Evolutionary conservation across 2,888 invertebrate genomes (phyloP), one percentile per base, ranked within the genome.

Genomic region (Chromoteleia sp.): DNA sequence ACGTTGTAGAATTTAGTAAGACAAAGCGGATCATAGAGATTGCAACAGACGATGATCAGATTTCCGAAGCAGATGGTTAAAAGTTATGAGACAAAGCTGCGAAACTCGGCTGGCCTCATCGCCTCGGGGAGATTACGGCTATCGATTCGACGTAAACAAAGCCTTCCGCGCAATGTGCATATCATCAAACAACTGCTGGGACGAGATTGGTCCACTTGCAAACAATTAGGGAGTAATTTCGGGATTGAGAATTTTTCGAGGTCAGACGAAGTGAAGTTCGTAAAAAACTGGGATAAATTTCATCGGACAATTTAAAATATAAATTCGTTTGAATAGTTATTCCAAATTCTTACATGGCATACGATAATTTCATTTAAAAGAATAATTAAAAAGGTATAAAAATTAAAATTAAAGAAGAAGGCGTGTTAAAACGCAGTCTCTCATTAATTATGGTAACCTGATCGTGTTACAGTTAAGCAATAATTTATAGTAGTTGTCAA

Each of bases 1-100:
- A n/a, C n/a, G n/a, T n/a, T n/a, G n/a, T n/a, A n/a, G 33, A 14
- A 41, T 29, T 50, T n/a, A 2, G n/a, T 25, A 25, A n/a, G 25
- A 48, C 12, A 48, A 48, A 41, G 25, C 25, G 14, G 67, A 52
- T 76, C 68, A 68, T 58, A 68, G 68, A 54, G 33, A 63, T 58
- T 30, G 43, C 43, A 58, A 54, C 58, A 30, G 25, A 41, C 52
- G 67, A 50, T 50, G 77, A 52, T 78, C 67, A 70, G 70, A 74
- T 77, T 80, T 76, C 70, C 74, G 58, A 52, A 77, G 70, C 77
- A 83, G 77, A 74, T 80, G 77, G 80, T 65, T 73, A 68, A 56
- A 58, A 50, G 54, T 74, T 77, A 80, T 48, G 65, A 77, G 70
- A 70, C 63, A 68, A 52, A 68, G 48, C 52, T 67, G 48, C 71